Percentiles rank a stretch among this genome's conserved stretches.
Evolutionary conservation across 2,113 vertebrate genomes (phyloP).

Genomic region (Lophotis ruficrista): DNA sequence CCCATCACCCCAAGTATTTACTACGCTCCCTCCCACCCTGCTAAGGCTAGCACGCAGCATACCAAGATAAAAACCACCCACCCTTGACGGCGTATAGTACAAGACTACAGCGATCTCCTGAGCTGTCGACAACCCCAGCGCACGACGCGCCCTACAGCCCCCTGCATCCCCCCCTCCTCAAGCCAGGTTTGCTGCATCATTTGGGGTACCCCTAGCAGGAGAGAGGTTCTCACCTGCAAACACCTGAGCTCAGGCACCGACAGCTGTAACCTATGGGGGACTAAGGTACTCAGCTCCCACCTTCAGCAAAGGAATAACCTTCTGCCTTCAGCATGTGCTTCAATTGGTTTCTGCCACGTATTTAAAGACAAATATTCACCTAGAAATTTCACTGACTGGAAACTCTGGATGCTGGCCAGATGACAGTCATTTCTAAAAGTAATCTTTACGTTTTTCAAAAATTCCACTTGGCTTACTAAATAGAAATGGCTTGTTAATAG

Average conservation of each 20-base stretch:
- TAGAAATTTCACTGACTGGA: constrained; percentile 17
- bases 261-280: fast-evolving
- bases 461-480: constrained; percentile 23
- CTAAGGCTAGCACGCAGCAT: background rate
- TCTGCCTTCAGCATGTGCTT: background rate
- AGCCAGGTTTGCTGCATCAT: background rate
- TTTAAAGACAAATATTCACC: background rate
- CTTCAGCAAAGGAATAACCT: background rate
- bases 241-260: background rate
- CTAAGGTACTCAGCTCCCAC: background rate
- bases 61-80: background rate
- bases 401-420: constrained; percentile 7
- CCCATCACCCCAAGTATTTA: background rate
- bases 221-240: background rate
- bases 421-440: constrained; percentile 7
- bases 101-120: background rate
- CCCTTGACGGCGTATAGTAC: background rate
- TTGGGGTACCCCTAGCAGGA: background rate
- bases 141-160: fast-evolving
- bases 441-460: background rate
- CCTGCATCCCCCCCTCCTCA: too few species aligned
- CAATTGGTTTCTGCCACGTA: background rate
- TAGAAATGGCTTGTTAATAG: constrained; percentile 9
- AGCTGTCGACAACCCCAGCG: background rate
- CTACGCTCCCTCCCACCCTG: background rate